These are phyloP conservation scores for Drosophila barbarae DNA, from an alignment of 2,888 invertebrate genomes.

Conservation along the genomic window DNA sequence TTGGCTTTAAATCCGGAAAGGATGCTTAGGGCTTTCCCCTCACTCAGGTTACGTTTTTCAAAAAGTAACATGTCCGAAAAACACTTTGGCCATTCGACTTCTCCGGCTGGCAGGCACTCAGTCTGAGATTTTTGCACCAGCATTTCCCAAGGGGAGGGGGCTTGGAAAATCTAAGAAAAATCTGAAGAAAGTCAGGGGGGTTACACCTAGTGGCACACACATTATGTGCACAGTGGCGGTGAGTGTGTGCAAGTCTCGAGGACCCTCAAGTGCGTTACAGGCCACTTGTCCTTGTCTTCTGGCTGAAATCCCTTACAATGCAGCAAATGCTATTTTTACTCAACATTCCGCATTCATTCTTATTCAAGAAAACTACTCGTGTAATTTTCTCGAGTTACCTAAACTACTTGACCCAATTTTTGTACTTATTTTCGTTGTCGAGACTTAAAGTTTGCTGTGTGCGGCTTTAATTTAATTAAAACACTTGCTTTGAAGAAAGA, in stretches of 20 bases:
- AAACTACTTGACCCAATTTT: slow-evolving; percentile 58
- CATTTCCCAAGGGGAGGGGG: background rate
- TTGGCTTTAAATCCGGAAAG: slow-evolving; percentile 13
- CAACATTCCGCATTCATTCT: slow-evolving; percentile 27
- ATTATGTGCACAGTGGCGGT: slow-evolving; percentile 5
- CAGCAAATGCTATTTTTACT: slow-evolving; percentile 22
- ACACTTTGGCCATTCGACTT: slow-evolving; percentile 52
- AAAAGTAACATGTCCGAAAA: slow-evolving; percentile 46
- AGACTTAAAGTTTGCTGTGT: slow-evolving; percentile 15
- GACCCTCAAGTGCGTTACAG: slow-evolving; percentile 59
- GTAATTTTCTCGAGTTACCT: slow-evolving; percentile 53
- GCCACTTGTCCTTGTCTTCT: slow-evolving; percentile 57
- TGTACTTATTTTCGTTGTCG: background rate
- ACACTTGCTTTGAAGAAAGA: slow-evolving; percentile 32
- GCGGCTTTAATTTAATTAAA: slow-evolving; percentile 60
- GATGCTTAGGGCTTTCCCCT: slow-evolving; percentile 23
- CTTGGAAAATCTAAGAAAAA: background rate
- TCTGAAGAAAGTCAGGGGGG: background rate
- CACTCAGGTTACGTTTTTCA: slow-evolving; percentile 24
- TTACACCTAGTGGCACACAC: slow-evolving; percentile 1
- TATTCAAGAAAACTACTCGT: slow-evolving; percentile 50
- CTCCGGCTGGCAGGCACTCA: slow-evolving; percentile 13
- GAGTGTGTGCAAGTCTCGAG: slow-evolving; percentile 57
- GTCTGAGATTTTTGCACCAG: slow-evolving; percentile 24
- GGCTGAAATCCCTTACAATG: slow-evolving; percentile 16